phyloP scores from a whole-genome alignment of 2,113 vertebrate genomes.

The Forbesichthys agassizii region DNA sequence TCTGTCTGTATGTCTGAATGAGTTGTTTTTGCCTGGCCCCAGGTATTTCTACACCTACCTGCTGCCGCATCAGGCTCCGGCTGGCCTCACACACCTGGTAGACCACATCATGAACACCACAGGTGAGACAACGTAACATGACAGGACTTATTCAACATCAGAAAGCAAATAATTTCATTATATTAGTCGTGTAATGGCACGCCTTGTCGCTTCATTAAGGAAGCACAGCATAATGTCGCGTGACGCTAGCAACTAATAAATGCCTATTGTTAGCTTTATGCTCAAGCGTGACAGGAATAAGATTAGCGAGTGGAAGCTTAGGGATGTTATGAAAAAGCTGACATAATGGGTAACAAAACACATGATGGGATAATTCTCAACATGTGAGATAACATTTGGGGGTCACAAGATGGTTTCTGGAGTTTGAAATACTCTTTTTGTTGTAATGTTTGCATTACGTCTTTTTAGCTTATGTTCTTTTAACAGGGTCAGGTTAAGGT shows the following conservation, averaged over 20 bases:
- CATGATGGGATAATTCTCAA: background rate
- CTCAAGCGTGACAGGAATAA: constrained; percentile 18
- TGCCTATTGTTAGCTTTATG: constrained; percentile 12
- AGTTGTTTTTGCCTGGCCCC: constrained; percentile 49
- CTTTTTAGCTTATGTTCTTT: too few species aligned
- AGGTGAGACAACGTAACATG: constrained; percentile 72
- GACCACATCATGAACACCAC: constrained; percentile 87
- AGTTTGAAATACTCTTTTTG: too few species aligned
- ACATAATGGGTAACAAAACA: background rate
- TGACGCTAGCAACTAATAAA: constrained; percentile 31
- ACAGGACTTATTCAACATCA: constrained; percentile 42
- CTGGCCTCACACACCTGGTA: constrained; percentile 79
- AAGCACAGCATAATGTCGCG: constrained; percentile 14
- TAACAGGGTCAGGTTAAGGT: background rate
- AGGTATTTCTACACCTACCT: constrained; percentile 95
- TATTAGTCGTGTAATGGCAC: constrained; percentile 50
- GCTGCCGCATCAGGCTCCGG: constrained; percentile 86
- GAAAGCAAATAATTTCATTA: constrained; percentile 42
- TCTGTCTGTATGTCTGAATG: constrained; percentile 29
- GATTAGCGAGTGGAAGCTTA: background rate
- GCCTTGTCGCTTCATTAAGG: constrained; percentile 45
- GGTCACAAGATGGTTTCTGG: too few species aligned
- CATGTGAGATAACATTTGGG: too few species aligned
- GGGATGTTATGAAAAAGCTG: background rate
- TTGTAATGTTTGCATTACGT: too few species aligned